A percentile compares a stretch with the other conserved stretches of the same genome.
Evolutionary conservation across 2,113 vertebrate species (phyloP).

Genomic region (Cyprinus carpio): DNA sequence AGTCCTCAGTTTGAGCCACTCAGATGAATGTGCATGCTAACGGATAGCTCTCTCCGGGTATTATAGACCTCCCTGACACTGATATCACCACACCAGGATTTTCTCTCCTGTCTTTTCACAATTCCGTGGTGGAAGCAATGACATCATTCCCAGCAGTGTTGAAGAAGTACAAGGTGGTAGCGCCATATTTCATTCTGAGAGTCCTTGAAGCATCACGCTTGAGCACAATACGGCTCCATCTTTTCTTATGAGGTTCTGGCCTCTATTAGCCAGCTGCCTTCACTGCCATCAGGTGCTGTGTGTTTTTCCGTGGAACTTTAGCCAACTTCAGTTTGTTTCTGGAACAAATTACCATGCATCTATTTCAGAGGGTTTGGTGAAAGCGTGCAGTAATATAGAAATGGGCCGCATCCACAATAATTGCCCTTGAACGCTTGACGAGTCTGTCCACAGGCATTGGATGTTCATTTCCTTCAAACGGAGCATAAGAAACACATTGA

Average conservation of each 20-base stretch:
- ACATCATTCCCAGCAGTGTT: constrained; percentile 2
- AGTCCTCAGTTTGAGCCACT: not conserved
- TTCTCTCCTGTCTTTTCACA: constrained; percentile 7
- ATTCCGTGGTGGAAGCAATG: not conserved
- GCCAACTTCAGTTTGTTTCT: constrained; percentile 17
- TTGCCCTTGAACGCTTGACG: not conserved
- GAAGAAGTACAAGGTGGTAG: not conserved
- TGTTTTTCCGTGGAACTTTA: not conserved
- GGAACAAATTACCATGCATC: constrained; percentile 6
- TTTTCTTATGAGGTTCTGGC: constrained; percentile 18
- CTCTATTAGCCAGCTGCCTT: constrained; percentile 29
- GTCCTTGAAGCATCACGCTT: not conserved
- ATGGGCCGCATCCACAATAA: constrained; percentile 26
- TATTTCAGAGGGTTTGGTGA: constrained; percentile 16
- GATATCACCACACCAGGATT: not conserved
- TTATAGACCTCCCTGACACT: not conserved
- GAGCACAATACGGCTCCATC: not conserved
- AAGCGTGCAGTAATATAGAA: constrained; percentile 17
- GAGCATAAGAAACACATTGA: not conserved
- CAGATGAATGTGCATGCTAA: not conserved
- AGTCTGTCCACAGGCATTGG: constrained; percentile 16
- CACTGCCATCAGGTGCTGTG: not conserved
- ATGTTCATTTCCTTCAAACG: constrained; percentile 11
- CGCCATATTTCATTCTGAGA: not conserved
- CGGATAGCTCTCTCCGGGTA: not conserved